Evolutionary conservation across 2,113 vertebrate genomes (phyloP).

Genomic region (Grantiella picta): DNA sequence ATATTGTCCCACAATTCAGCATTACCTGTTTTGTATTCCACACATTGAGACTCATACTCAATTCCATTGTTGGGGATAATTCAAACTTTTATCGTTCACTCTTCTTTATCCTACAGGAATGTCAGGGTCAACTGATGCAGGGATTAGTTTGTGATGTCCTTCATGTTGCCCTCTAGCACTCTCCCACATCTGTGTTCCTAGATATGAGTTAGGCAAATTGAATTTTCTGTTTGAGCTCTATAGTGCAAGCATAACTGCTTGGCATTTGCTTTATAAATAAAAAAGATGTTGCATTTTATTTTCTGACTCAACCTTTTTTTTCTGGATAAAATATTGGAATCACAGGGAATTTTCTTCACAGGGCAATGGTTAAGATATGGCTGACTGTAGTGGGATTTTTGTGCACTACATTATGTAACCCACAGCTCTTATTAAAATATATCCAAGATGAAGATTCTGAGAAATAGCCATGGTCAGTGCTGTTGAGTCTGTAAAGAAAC

Average conservation of each 20-base stretch:
- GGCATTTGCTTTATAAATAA: not conserved
- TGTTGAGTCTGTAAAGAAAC: not conserved
- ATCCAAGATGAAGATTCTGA: not conserved
- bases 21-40: not conserved
- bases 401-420: not conserved
- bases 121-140: not conserved
- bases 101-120: not conserved
- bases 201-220: not conserved
- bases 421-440: not conserved
- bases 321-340: not conserved
- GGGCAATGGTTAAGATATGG: not conserved
- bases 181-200: not conserved
- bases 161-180: not conserved
- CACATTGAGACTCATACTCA: not conserved
- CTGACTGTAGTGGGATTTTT: not conserved
- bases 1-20: not conserved
- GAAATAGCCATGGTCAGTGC: not conserved
- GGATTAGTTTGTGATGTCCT: not conserved
- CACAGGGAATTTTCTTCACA: not conserved
- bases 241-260: not conserved
- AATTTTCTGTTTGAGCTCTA: not conserved
- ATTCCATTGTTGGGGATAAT: not conserved
- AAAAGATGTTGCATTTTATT: not conserved
- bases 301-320: not conserved
- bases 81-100: not conserved